A percentile compares a stretch with the other conserved stretches of the same genome.
phyloP scores from a whole-genome alignment of 2,113 vertebrate genomes.

The Columba janthina region DNA sequence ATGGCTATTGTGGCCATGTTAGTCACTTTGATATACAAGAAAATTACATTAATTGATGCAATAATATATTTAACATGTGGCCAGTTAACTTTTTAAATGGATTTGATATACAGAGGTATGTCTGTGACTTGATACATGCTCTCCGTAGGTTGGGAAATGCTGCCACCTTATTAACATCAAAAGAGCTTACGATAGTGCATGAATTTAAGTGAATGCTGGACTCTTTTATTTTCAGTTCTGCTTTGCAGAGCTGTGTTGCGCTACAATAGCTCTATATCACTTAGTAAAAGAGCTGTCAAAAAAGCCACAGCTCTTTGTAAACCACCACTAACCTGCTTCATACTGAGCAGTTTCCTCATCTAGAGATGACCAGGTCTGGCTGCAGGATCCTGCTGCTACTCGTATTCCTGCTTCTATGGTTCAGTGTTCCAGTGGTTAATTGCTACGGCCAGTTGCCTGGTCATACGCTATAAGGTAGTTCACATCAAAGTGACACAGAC shows the following conservation, averaged over 20 bases:
- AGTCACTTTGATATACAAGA: neutral
- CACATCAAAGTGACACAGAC: accelerated
- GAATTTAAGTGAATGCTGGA: neutral
- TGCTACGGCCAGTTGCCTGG: neutral
- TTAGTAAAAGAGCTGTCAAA: neutral
- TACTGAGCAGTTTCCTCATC: neutral
- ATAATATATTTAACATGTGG: neutral
- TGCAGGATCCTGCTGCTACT: neutral
- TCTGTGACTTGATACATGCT: neutral
- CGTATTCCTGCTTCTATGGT: too few relatives aligned
- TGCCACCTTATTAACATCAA: neutral
- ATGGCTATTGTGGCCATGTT: accelerated
- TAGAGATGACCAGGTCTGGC: neutral
- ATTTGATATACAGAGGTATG: neutral
- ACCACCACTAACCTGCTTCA: neutral
- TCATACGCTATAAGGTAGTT: neutral
- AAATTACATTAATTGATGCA: neutral
- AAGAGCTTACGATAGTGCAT: neutral
- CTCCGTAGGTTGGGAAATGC: neutral
- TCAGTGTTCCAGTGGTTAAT: neutral
- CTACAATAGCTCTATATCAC: neutral
- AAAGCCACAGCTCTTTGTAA: neutral
- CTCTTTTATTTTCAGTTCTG: neutral
- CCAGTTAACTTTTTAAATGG: neutral
- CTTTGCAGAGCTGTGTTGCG: neutral